These are phyloP conservation scores for Mongoloraphidia duomilia DNA, from an alignment of 2,888 invertebrate genomes.

Conservation along the genomic window DNA sequence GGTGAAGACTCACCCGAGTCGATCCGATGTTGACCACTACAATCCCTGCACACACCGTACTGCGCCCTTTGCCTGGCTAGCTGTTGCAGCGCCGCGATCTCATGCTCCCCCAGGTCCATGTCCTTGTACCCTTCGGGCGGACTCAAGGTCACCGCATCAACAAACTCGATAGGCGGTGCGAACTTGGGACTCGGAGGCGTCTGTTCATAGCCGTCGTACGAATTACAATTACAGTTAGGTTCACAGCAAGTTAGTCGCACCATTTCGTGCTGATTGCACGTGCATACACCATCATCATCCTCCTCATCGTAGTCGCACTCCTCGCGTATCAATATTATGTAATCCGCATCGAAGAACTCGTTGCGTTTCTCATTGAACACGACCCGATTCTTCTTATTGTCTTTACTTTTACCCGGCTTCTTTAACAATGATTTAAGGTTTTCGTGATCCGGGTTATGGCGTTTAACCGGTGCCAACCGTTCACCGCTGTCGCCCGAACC, in stretches of 20 bases:
- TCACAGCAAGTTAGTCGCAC: slow-evolving; percentile 47
- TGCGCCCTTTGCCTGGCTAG: slow-evolving; percentile 23
- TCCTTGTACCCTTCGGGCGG: slow-evolving; percentile 89
- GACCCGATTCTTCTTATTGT: slow-evolving; percentile 60
- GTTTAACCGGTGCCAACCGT: slow-evolving; percentile 25
- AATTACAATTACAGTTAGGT: slow-evolving; percentile 42
- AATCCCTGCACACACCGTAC: slow-evolving; percentile 28
- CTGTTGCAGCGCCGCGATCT: slow-evolving; percentile 40
- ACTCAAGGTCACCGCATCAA: slow-evolving; percentile 71
- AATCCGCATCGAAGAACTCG: slow-evolving; percentile 85
- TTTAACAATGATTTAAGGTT: slow-evolving; percentile 62
- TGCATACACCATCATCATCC: slow-evolving; percentile 53
- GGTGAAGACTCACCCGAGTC: slow-evolving; percentile 21
- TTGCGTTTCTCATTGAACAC: slow-evolving; percentile 81
- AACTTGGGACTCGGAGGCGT: slow-evolving; percentile 41
- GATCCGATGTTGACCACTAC: slow-evolving; percentile 20
- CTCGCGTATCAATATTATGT: slow-evolving; percentile 78
- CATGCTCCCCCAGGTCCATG: slow-evolving; percentile 48
- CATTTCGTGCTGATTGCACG: slow-evolving; percentile 55
- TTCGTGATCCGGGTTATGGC: slow-evolving; percentile 45
- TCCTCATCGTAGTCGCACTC: slow-evolving; percentile 77
- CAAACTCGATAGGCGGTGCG: slow-evolving; percentile 54
- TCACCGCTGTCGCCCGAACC: slow-evolving; percentile 35
- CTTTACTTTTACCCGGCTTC: slow-evolving; percentile 52
- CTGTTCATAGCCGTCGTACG: slow-evolving; percentile 20